Conservation (phyloP, 2,888 invertebrate genomes). For the Lissonota sp. region DNA sequence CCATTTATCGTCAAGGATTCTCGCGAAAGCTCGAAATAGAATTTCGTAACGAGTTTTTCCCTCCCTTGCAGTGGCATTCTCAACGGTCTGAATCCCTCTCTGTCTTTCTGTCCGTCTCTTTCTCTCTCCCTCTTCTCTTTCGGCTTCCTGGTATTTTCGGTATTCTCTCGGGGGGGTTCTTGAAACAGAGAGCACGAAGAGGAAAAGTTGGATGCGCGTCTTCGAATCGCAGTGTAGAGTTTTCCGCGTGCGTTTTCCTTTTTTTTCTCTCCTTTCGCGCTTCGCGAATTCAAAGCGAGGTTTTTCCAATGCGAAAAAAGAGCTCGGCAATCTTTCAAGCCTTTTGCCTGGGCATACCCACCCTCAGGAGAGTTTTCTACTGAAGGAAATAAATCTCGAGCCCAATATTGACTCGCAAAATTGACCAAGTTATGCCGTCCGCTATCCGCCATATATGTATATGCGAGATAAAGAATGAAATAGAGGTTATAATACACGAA, state of each 20-base stretch:
- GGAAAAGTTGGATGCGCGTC: conserved; percentile 62
- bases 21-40: conserved; percentile 34
- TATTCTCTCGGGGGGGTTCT: conserved; percentile 10
- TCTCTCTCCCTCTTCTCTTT: neutral
- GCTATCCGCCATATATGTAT: conserved; percentile 2
- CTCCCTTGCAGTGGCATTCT: conserved; percentile 16
- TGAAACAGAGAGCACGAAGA: conserved; percentile 32
- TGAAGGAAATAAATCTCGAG: conserved; percentile 60
- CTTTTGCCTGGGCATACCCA: conserved; percentile 21
- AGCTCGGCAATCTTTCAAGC: conserved; percentile 23
- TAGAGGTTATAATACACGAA: conserved; percentile 10
- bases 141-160: conserved; percentile 1
- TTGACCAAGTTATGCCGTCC: conserved; percentile 54
- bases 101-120: too few relatives aligned
- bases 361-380: conserved; percentile 55
- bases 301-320: conserved; percentile 47
- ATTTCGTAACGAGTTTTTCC: conserved; percentile 48
- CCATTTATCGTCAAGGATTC: conserved; percentile 14
- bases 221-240: conserved; percentile 7
- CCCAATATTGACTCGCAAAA: conserved; percentile 69
- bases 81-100: neutral
- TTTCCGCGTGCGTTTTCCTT: conserved; percentile 9
- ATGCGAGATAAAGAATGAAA: neutral
- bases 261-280: neutral
- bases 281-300: conserved; percentile 31